Conservation (phyloP, 2,797 vertebrate species). For the Urophycis tenuis region DNA sequence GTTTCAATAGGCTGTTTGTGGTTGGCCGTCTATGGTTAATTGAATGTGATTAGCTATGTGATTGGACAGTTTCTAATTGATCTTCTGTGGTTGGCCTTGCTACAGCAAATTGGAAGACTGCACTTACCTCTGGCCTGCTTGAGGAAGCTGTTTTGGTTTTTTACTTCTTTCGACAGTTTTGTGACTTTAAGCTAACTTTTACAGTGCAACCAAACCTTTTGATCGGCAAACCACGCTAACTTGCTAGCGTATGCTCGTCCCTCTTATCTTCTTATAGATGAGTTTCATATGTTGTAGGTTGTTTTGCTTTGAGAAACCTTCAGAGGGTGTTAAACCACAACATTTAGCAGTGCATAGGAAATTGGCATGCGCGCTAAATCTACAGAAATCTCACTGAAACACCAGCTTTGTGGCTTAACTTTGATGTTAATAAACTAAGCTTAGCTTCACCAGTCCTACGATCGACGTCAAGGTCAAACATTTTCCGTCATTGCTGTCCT, state of each 20-base stretch:
- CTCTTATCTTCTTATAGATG: constrained; percentile 24
- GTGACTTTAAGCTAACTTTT: constrained; percentile 46
- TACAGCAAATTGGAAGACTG: constrained; percentile 41
- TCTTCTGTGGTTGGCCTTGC: not conserved
- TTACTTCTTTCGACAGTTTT: constrained; percentile 48
- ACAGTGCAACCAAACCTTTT: constrained; percentile 62
- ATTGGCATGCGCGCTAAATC: constrained; percentile 61
- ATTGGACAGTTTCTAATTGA: constrained; percentile 45
- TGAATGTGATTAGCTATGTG: constrained; percentile 17
- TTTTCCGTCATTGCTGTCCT: constrained; percentile 59
- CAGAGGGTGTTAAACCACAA: constrained; percentile 18
- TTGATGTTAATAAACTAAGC: constrained; percentile 58
- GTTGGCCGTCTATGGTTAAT: not conserved
- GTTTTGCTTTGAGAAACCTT: constrained; percentile 35
- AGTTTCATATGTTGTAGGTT: constrained; percentile 28
- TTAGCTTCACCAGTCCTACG: constrained; percentile 64
- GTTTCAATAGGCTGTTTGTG: constrained; percentile 28
- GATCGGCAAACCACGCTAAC: constrained; percentile 47
- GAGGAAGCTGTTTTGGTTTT: constrained; percentile 49
- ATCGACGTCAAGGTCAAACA: constrained; percentile 51
- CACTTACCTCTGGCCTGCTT: constrained; percentile 69
- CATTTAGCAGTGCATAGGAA: constrained; percentile 38
- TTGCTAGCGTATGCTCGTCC: constrained; percentile 40
- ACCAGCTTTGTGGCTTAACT: constrained; percentile 54
- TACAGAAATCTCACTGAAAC: constrained; percentile 46